Evolutionary conservation across 2,797 vertebrate genomes (phyloP).

Genomic region (Muraenolepis orangiensis): DNA sequence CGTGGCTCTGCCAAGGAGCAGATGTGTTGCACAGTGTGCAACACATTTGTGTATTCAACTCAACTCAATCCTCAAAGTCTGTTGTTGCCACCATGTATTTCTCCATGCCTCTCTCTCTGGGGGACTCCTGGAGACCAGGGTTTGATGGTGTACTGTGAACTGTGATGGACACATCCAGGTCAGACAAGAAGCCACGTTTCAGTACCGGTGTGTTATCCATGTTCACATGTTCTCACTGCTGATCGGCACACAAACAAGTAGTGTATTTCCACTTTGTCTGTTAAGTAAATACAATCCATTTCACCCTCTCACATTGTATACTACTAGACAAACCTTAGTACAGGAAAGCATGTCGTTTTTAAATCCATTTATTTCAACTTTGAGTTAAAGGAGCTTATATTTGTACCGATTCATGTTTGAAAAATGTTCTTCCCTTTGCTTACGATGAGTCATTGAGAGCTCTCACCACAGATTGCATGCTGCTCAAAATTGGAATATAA

Average conservation of each 20-base stretch:
- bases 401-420: background rate
- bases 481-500: background rate
- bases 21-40: no score
- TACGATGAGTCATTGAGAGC: background rate
- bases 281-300: background rate
- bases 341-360: no score
- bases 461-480: background rate
- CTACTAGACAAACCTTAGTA: no score
- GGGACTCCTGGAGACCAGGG: background rate
- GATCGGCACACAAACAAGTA: background rate
- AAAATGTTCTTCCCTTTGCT: background rate
- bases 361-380: no score
- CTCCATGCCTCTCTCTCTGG: background rate
- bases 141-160: background rate
- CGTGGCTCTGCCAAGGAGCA: no score
- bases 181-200: background rate
- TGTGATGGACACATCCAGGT: background rate
- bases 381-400: background rate
- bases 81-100: background rate
- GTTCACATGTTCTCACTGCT: background rate
- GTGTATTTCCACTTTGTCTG: background rate
- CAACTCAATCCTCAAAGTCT: no score
- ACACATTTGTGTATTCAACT: background rate
- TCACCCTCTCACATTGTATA: background rate
- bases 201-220: background rate